Percentiles rank a stretch among this genome's conserved stretches.
phyloP scores from a whole-genome alignment of 2,888 invertebrate species.

The Plemyria rubiginata region DNA sequence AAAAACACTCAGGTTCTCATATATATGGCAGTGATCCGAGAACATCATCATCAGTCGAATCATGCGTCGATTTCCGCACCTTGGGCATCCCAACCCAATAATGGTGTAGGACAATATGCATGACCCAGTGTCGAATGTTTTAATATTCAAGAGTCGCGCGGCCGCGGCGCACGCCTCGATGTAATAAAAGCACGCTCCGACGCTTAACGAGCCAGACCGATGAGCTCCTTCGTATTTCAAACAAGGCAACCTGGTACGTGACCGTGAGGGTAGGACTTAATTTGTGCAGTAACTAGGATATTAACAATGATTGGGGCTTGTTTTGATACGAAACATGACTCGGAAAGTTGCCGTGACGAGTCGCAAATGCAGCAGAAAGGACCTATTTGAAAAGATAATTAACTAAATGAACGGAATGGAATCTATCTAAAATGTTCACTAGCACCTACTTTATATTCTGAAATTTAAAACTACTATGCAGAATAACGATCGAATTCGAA shows the following conservation, averaged over 20 bases:
- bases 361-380: conserved; percentile 1
- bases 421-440: neutral
- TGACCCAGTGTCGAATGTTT: conserved; percentile 73
- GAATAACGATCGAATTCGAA: conserved; percentile 6
- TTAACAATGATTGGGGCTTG: conserved; percentile 69
- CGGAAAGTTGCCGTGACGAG: conserved; percentile 1
- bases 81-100: conserved; percentile 55
- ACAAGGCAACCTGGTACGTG: conserved; percentile 79
- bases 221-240: conserved; percentile 83
- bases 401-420: neutral
- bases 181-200: conserved; percentile 83
- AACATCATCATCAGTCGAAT: conserved; percentile 29
- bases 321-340: conserved; percentile 22
- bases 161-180: conserved; percentile 72
- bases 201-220: conserved; percentile 82
- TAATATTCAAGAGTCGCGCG: conserved; percentile 80
- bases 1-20: conserved; percentile 4
- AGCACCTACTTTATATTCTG: conserved; percentile 3
- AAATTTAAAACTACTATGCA: conserved; percentile 8
- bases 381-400: neutral
- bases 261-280: conserved; percentile 72
- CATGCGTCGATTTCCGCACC: conserved; percentile 54
- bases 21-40: conserved; percentile 6
- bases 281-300: conserved; percentile 70
- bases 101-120: conserved; percentile 72